A percentile compares a stretch with the other conserved stretches of the same genome.
These are phyloP conservation scores for Syrphus vitripennis DNA, from an alignment of 2,888 invertebrate species.

Conservation along the genomic window DNA sequence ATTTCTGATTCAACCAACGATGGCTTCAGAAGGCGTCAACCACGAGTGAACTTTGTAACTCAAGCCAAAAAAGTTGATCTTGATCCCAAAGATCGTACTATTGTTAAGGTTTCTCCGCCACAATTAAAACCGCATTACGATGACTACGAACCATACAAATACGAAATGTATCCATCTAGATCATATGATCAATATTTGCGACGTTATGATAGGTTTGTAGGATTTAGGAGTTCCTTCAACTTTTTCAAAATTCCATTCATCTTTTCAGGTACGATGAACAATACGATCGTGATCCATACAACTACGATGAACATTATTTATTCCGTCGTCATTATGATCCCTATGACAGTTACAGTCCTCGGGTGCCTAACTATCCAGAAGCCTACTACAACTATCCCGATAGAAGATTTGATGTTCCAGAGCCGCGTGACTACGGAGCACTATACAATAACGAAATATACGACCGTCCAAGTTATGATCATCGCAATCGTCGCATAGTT, in stretches of 20 bases:
- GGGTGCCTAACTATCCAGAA: slow-evolving; percentile 78
- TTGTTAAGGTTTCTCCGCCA: slow-evolving; percentile 64
- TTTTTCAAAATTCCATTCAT: not conserved
- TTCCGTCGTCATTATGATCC: slow-evolving; percentile 79
- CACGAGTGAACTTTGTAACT: slow-evolving; percentile 86
- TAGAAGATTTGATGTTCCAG: slow-evolving; percentile 79
- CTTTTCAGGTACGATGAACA: slow-evolving; percentile 78
- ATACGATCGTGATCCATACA: slow-evolving; percentile 78
- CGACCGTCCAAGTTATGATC: slow-evolving; percentile 75
- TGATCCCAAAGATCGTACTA: slow-evolving; percentile 72
- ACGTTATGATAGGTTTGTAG: slow-evolving; percentile 79
- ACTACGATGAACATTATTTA: slow-evolving; percentile 78
- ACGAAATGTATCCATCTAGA: slow-evolving; percentile 78
- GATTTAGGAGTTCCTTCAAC: not conserved
- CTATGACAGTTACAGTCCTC: slow-evolving; percentile 80
- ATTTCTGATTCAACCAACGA: slow-evolving; percentile 83
- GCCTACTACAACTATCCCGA: slow-evolving; percentile 80
- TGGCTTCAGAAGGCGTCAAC: slow-evolving; percentile 83
- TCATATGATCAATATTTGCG: slow-evolving; percentile 79
- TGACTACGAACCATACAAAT: slow-evolving; percentile 73
- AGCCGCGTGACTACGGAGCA: slow-evolving; percentile 77
- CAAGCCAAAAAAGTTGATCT: slow-evolving; percentile 82
- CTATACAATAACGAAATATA: slow-evolving; percentile 78
- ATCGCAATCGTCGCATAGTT: slow-evolving; percentile 82
- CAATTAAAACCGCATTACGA: slow-evolving; percentile 67